These are phyloP conservation scores for Merluccius polli DNA, from an alignment of 2,797 vertebrate genomes.

Conservation along the genomic window DNA sequence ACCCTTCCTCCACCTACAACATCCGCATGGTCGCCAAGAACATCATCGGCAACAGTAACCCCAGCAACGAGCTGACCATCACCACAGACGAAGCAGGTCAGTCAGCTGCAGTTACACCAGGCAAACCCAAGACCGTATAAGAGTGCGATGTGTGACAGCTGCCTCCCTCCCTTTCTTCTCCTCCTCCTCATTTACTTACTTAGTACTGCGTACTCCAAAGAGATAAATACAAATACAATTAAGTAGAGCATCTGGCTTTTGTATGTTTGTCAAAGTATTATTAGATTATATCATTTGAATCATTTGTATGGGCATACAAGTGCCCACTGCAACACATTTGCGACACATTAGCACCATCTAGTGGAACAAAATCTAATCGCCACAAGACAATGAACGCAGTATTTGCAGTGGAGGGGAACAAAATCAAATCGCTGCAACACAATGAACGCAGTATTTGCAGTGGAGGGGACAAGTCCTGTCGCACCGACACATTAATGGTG, in stretches of 20 bases:
- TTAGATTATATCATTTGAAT: neutral
- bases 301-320: neutral
- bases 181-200: neutral
- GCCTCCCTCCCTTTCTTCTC: too few species aligned
- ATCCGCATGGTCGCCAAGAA: conserved; percentile 99
- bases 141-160: neutral
- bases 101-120: neutral
- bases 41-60: conserved; percentile 95
- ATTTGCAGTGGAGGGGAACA: neutral
- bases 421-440: too few species aligned
- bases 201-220: neutral
- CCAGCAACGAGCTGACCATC: conserved; percentile 96
- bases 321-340: neutral
- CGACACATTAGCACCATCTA: neutral
- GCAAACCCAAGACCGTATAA: too few species aligned
- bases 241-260: neutral
- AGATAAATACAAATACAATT: neutral
- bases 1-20: conserved; percentile 95
- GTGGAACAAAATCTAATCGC: neutral
- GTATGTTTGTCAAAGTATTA: neutral
- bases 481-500: neutral
- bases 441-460: too few species aligned
- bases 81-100: conserved; percentile 96
- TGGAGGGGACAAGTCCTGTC: too few species aligned
- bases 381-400: neutral